These are phyloP conservation scores for Vimba vimba DNA, from an alignment of 2,113 vertebrate species.

Conservation along the genomic window DNA sequence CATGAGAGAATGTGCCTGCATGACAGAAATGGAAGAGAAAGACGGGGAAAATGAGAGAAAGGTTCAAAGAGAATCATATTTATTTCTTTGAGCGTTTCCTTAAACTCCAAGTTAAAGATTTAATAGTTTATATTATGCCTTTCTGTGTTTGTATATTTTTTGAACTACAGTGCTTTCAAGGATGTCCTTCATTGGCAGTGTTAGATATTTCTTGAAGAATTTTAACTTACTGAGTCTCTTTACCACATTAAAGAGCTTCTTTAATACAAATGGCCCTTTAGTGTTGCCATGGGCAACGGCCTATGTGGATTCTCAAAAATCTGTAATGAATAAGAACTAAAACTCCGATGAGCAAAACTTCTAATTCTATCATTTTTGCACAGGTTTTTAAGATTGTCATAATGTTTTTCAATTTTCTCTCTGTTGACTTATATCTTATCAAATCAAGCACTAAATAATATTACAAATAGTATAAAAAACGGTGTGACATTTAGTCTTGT, in stretches of 20 bases:
- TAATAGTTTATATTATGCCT: neutral
- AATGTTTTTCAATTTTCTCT: neutral
- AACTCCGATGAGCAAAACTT: neutral
- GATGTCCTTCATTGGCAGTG: neutral
- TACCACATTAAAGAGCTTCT: neutral
- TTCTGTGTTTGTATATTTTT: neutral
- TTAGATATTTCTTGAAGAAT: neutral
- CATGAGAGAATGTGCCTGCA: constrained; percentile 14
- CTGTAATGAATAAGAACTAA: constrained; percentile 1
- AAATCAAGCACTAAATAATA: neutral
- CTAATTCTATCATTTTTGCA: neutral
- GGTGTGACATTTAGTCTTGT: neutral
- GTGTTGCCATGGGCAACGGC: constrained; percentile 1
- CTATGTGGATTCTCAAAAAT: neutral
- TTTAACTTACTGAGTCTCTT: neutral
- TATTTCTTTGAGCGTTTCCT: neutral
- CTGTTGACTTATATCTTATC: neutral
- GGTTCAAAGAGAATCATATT: neutral
- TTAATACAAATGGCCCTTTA: constrained; percentile 6
- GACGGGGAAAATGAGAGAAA: neutral
- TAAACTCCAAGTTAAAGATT: neutral
- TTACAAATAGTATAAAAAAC: neutral
- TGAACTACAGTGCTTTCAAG: neutral
- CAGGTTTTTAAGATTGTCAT: neutral
- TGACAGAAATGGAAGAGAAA: neutral